Conservation (phyloP, 1,140 invertebrate species). For the Drosophila tsacasi region DNA sequence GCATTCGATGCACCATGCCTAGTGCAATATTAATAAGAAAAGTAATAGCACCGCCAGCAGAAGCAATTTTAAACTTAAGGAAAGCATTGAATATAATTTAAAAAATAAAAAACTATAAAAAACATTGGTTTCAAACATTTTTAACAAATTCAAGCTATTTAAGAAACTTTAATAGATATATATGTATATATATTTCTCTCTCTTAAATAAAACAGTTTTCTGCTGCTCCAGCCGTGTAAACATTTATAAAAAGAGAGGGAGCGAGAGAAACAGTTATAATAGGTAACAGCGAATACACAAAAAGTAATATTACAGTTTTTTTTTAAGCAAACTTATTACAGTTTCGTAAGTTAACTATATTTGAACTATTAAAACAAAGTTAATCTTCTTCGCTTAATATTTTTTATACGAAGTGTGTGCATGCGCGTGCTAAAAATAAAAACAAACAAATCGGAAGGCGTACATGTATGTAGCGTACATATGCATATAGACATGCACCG, state of each 20-base stretch:
- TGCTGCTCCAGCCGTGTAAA: too few relatives aligned
- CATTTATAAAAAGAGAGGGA: too few relatives aligned
- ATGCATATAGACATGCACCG: slow-evolving; percentile 21
- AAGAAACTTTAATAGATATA: too few relatives aligned
- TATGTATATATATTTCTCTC: too few relatives aligned
- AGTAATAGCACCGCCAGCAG: not conserved
- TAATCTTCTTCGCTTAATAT: slow-evolving; percentile 1
- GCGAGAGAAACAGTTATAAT: too few relatives aligned
- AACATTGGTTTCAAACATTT: not conserved
- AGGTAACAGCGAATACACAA: too few relatives aligned
- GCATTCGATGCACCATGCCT: slow-evolving; percentile 20
- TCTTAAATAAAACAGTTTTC: too few relatives aligned
- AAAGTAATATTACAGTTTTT: too few relatives aligned
- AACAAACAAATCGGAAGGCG: slow-evolving; percentile 46
- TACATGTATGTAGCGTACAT: slow-evolving; percentile 31
- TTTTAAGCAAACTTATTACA: too few relatives aligned
- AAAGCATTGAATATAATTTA: not conserved
- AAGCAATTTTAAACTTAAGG: not conserved
- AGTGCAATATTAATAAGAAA: not conserved
- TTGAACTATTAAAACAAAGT: not conserved
- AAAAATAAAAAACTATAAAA: not conserved
- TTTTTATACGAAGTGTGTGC: slow-evolving; percentile 41
- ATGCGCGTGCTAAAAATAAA: slow-evolving; percentile 52
- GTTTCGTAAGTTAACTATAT: not conserved
- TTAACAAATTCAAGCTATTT: too few relatives aligned